phyloP scores from a whole-genome alignment of 2,797 vertebrate species.

The Vipera ursinii region DNA sequence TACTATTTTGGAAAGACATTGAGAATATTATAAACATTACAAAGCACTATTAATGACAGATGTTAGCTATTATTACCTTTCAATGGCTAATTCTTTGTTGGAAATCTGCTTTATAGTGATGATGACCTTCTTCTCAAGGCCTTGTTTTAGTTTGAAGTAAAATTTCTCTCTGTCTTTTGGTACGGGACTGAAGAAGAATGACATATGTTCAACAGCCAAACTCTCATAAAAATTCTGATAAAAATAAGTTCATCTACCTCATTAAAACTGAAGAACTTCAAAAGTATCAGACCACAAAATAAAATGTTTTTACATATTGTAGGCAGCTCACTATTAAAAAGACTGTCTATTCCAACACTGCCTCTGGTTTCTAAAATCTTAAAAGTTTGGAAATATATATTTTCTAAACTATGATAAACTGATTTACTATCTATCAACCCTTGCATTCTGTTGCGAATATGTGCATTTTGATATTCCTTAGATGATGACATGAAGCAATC shows the following conservation, averaged over 20 bases:
- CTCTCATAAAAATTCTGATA: not conserved
- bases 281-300: not conserved
- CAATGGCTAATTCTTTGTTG: constrained; percentile 92
- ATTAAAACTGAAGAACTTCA: not conserved
- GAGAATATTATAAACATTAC: not conserved
- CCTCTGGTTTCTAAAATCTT: not conserved
- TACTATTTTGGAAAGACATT: not conserved
- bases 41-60: not conserved
- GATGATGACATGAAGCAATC: not conserved
- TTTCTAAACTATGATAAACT: not conserved
- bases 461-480: not conserved
- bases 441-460: not conserved
- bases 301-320: accelerated
- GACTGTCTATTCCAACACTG: not conserved
- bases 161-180: constrained; percentile 97
- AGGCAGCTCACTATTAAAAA: not conserved
- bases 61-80: constrained; percentile 79
- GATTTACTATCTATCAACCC: not conserved
- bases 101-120: constrained; percentile 92
- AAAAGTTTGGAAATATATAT: not conserved
- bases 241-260: not conserved
- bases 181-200: constrained; percentile 79
- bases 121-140: constrained; percentile 91
- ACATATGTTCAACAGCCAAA: not conserved
- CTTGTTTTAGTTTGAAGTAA: constrained; percentile 94